Evolutionary conservation across 2,888 invertebrate species (phyloP), one percentile per base, ranked within the genome.

Genomic region (Rhagonycha fulva): DNA sequence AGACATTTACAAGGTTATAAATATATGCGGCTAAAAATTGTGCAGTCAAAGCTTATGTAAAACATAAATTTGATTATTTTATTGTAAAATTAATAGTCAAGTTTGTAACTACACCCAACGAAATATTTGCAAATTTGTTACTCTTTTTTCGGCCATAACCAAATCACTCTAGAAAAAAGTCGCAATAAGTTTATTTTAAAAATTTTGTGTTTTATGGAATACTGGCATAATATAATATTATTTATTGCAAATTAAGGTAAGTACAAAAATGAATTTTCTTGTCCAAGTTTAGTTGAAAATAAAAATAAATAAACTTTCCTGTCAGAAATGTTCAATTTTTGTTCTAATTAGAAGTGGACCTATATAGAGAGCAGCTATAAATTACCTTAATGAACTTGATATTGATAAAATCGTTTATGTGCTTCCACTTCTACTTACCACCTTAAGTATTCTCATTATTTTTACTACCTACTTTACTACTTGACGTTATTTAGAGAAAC

Each of bases 311-410:
- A 71, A 74, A 78, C 76, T 70, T 70, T 72, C 76, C 68, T 62
- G 76, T 76, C 78, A 72, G 74, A 78, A 76, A 68, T 74, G 72
- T 74, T 68, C 78, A 74, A 76, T 74, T 69, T 76, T 63, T 71
- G 76, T 72, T 72, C 74, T 78, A 78, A 78, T 76, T 71, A 76
- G 74, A 71, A 74, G 76, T 68, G 76, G 78, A 69, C 76, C 76
- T 74, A 62, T 76, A 76, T 71, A 78, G 72, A 70, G 76, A 68
- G 72, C 79, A 75, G 75, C 74, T 75, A 79, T 81, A 81, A 81
- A 81, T 81, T 81, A 80, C 80, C 77, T 80, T 81, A 81, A 81
- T 80, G 81, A 81, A 81, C 80, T 81, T 81, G 81, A 80, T 80
- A 80, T 77, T 80, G 81, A 81, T 81, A 81, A 81, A 81, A 79